A percentile compares a stretch with the other conserved stretches of the same genome.
phyloP scores from a whole-genome alignment of 2,113 vertebrate genomes.

The Willisornis vidua region DNA sequence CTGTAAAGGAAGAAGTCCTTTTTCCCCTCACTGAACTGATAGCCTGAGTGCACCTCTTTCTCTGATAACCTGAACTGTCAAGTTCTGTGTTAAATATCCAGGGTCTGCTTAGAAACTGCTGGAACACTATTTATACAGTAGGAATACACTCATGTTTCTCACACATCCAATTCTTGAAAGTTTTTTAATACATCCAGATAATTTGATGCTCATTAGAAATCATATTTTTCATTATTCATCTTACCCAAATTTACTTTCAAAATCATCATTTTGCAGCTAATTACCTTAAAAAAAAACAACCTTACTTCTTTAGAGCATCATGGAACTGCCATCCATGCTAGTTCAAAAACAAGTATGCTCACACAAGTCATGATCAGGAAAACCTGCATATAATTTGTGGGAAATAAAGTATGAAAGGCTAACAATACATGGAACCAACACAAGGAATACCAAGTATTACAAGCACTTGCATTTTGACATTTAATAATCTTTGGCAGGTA shows the following conservation, averaged over 20 bases:
- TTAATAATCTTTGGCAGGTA: neutral
- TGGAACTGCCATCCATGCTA: neutral
- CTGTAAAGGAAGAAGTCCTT: neutral
- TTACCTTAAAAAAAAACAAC: neutral
- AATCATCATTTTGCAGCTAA: neutral
- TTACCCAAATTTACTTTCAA: neutral
- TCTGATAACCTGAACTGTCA: neutral
- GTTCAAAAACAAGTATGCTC: neutral
- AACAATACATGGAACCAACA: neutral
- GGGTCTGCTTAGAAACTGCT: neutral
- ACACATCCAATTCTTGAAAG: neutral
- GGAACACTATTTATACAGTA: neutral
- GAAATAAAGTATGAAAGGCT: neutral
- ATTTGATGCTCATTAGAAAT: neutral
- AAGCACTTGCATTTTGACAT: fast-evolving
- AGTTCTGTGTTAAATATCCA: neutral
- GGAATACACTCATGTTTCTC: neutral
- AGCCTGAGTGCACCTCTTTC: neutral
- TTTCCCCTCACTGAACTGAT: neutral
- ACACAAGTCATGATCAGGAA: neutral
- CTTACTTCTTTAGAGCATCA: neutral
- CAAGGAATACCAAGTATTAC: neutral
- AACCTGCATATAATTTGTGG: neutral
- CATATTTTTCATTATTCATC: neutral
- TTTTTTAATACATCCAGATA: neutral